phyloP scores from a whole-genome alignment of 2,888 invertebrate genomes.

The Ferdinandea cuprea region DNA sequence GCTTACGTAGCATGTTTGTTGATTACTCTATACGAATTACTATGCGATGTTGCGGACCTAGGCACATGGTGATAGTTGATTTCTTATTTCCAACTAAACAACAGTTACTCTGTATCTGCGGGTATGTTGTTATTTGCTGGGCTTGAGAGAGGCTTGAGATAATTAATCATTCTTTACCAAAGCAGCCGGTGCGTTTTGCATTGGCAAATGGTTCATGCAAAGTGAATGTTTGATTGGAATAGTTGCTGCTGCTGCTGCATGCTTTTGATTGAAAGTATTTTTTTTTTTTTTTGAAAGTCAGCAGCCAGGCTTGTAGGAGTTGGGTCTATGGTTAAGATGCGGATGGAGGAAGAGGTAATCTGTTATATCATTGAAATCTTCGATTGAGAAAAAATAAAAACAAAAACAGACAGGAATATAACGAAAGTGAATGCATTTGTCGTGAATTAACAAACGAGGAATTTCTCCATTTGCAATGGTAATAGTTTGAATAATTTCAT shows the following conservation, averaged over 20 bases:
- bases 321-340: slow-evolving; percentile 17
- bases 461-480: slow-evolving; percentile 40
- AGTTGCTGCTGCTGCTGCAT: too few species aligned
- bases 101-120: slow-evolving; percentile 55
- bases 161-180: slow-evolving; percentile 64
- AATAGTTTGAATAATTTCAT: slow-evolving; percentile 46
- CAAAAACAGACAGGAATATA: slow-evolving; percentile 8
- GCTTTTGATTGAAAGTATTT: slow-evolving; percentile 66
- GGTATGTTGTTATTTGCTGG: too few species aligned
- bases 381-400: slow-evolving; percentile 11
- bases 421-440: slow-evolving; percentile 71
- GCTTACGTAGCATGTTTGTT: slow-evolving; percentile 38
- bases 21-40: slow-evolving; percentile 40
- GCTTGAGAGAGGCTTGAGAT: slow-evolving; percentile 37
- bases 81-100: slow-evolving; percentile 54
- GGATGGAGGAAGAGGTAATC: slow-evolving; percentile 60
- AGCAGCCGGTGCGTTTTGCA: slow-evolving; percentile 62
- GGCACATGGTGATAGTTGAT: slow-evolving; percentile 62
- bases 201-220: slow-evolving; percentile 70
- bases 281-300: slow-evolving; percentile 61
- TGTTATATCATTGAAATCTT: slow-evolving; percentile 70
- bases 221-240: slow-evolving; percentile 71
- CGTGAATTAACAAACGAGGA: slow-evolving; percentile 45
- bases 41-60: slow-evolving; percentile 47
- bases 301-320: slow-evolving; percentile 49